These are phyloP conservation scores for Ommatoiulus sabulosus DNA, from an alignment of 2,888 invertebrate species.

Conservation along the genomic window DNA sequence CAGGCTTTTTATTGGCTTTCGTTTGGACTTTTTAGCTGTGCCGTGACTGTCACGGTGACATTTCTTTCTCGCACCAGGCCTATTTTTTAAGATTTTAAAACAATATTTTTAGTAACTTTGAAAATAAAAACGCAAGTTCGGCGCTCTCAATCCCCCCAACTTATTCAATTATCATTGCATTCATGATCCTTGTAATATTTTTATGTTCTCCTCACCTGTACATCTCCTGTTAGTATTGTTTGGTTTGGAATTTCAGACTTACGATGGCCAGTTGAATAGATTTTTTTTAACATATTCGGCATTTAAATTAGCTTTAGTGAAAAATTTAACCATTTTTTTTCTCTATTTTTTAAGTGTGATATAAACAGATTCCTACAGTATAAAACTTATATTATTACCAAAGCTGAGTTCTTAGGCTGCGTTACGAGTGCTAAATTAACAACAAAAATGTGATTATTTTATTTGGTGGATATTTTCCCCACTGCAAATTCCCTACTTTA, in stretches of 20 bases:
- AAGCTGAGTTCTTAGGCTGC: conserved; percentile 33
- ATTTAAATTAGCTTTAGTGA: conserved; percentile 27
- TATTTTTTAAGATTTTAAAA: background rate
- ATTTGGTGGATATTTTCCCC: background rate
- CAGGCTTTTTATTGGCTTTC: background rate
- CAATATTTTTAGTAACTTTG: background rate
- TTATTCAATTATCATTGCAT: background rate
- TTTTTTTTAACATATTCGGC: background rate
- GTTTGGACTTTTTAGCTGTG: background rate
- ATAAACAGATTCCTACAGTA: conserved; percentile 41
- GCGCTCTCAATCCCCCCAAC: background rate
- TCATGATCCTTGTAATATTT: background rate
- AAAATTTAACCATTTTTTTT: conserved; percentile 7
- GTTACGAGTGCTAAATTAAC: conserved; percentile 7
- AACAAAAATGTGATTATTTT: conserved; percentile 17
- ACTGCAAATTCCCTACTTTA: background rate
- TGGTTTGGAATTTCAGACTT: background rate
- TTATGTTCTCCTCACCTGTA: background rate
- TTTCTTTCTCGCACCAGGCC: conserved; percentile 38
- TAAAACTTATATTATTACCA: conserved; percentile 37
- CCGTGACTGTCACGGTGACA: conserved; percentile 10
- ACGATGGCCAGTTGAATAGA: conserved; percentile 20
- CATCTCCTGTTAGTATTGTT: background rate
- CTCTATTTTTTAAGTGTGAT: conserved; percentile 38
- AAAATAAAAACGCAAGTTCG: background rate